Evolutionary conservation across 2,113 vertebrate genomes (phyloP).

Genomic region (Salvelinus fontinalis): DNA sequence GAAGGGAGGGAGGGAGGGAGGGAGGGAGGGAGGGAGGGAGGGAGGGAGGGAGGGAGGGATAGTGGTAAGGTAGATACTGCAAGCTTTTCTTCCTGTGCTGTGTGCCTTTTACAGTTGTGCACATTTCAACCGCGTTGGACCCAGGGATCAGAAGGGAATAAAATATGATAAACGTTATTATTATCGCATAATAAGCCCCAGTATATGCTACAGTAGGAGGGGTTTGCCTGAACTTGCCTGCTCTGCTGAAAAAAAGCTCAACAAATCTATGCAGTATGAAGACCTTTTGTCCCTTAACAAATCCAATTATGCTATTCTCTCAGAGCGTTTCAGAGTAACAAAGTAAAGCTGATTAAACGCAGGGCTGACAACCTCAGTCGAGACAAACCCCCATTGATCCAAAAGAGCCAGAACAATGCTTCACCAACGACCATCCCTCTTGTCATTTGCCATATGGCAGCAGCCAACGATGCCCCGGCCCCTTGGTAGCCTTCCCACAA

Average conservation of each 20-base stretch:
- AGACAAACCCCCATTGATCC: conserved; percentile 6
- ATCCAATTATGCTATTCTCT: conserved; percentile 21
- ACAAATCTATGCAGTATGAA: conserved; percentile 17
- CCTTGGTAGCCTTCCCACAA: conserved; percentile 8
- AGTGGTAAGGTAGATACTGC: conserved; percentile 5
- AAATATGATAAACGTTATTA: no score
- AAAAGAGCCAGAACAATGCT: conserved; percentile 17
- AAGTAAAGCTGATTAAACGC: conserved; percentile 9
- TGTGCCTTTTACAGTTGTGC: conserved; percentile 28
- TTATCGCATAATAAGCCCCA: no score
- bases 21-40: not conserved
- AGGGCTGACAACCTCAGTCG: not conserved
- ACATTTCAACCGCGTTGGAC: not conserved
- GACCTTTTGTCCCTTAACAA: conserved; percentile 10
- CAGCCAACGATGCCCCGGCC: conserved; percentile 6
- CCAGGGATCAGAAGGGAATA: no score
- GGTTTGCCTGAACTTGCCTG: not conserved
- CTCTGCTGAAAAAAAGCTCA: not conserved
- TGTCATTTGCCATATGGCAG: conserved; percentile 16
- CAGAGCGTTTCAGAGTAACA: not conserved
- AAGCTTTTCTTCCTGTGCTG: conserved; percentile 9
- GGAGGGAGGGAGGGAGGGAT: not conserved
- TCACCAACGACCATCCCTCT: conserved; percentile 5
- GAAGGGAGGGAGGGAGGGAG: conserved; percentile 6
- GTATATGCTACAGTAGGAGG: not conserved